Conservation (phyloP, 2,797 vertebrate species). For the Semotilus atromaculatus region DNA sequence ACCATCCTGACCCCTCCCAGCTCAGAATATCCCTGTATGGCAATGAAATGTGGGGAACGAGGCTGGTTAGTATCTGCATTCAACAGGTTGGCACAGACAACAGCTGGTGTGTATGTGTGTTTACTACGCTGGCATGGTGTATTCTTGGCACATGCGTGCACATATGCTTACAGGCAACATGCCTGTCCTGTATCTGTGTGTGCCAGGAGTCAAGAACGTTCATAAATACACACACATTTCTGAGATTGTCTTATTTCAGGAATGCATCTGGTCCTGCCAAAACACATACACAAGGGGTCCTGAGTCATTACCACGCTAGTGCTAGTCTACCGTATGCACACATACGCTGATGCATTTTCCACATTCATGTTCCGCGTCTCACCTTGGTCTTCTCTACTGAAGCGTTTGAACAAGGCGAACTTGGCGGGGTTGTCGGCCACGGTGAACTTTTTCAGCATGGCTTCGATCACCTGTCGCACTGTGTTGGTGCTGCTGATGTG, state of each 20-base stretch:
- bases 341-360: constrained; percentile 15
- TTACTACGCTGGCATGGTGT: constrained; percentile 46
- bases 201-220: constrained; percentile 19
- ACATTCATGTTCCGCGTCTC: constrained; percentile 34
- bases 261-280: constrained; percentile 16
- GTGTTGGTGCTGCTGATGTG: constrained; percentile 96
- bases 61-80: constrained; percentile 22
- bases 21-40: constrained; percentile 6
- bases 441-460: constrained; percentile 91
- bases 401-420: constrained; percentile 95
- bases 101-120: constrained; percentile 49
- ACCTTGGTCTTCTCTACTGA: constrained; percentile 93
- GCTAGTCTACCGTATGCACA: constrained; percentile 4
- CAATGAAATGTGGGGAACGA: constrained; percentile 31
- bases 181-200: constrained; percentile 59
- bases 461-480: constrained; percentile 91
- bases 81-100: constrained; percentile 37
- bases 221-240: constrained; percentile 44
- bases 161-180: constrained; percentile 54
- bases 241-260: constrained; percentile 2
- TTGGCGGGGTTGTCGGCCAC: constrained; percentile 95
- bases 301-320: constrained; percentile 7
- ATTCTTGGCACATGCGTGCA: constrained; percentile 59
- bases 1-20: not conserved
- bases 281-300: not conserved